These are phyloP conservation scores for Rhizomys pruinosus DNA, from an alignment of 2,113 vertebrate species.

Conservation along the genomic window DNA sequence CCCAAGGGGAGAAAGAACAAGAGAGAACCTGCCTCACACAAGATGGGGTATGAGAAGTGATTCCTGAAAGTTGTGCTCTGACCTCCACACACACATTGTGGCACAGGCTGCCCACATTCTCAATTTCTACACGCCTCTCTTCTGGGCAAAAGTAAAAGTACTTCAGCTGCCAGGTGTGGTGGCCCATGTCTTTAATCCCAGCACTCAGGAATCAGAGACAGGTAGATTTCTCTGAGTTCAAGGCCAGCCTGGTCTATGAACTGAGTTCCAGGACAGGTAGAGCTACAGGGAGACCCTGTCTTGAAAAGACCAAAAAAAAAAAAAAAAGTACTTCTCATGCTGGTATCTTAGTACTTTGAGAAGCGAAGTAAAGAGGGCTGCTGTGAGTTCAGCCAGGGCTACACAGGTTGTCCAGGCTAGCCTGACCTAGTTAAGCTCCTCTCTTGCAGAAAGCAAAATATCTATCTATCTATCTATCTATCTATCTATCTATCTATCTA, in stretches of 20 bases:
- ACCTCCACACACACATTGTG: background rate
- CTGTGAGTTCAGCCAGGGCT: background rate
- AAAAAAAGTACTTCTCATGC: no score
- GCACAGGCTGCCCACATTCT: background rate
- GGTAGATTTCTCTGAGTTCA: no score
- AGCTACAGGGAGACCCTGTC: no score
- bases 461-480: background rate
- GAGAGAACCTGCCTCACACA: background rate
- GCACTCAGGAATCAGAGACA: no score
- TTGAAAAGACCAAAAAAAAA: no score
- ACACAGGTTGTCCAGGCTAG: background rate
- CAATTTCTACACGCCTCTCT: background rate
- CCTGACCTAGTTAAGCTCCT: background rate
- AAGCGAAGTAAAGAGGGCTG: background rate
- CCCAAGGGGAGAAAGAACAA: background rate
- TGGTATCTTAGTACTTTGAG: background rate
- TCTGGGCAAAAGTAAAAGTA: slow-evolving; percentile 23
- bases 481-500: background rate
- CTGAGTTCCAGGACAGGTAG: no score
- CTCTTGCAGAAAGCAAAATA: background rate
- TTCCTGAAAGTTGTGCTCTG: background rate
- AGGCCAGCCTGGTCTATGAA: no score
- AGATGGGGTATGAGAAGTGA: background rate
- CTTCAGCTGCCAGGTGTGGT: no score
- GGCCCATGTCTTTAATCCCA: no score